phyloP scores from a whole-genome alignment of 2,888 invertebrate species.

The Acleris emargana region DNA sequence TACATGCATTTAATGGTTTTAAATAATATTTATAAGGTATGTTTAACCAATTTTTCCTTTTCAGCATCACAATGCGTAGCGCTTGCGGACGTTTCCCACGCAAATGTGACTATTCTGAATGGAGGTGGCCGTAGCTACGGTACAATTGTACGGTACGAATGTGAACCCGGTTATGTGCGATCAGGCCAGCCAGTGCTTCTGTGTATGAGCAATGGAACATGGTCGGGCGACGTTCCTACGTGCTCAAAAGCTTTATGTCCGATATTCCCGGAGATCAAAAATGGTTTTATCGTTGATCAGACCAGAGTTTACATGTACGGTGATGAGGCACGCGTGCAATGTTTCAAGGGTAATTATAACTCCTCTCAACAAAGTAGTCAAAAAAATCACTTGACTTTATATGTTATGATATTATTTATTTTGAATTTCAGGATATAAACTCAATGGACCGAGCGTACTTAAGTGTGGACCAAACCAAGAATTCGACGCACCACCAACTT shows the following conservation, averaged over 20 bases:
- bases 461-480: constrained; percentile 93
- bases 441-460: constrained; percentile 92
- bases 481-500: constrained; percentile 93
- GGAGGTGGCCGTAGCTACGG: constrained; percentile 97
- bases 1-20: neutral
- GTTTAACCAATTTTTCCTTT: constrained; percentile 40
- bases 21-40: neutral
- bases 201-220: constrained; percentile 97
- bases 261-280: constrained; percentile 90
- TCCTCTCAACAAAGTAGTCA: neutral
- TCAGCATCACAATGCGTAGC: constrained; percentile 95
- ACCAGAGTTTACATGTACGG: constrained; percentile 91
- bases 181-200: constrained; percentile 94
- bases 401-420: neutral
- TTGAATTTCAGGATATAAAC: constrained; percentile 87
- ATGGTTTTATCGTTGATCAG: constrained; percentile 93
- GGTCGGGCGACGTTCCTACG: constrained; percentile 95
- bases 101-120: constrained; percentile 93
- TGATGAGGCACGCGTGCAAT: constrained; percentile 96
- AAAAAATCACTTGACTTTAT: neutral
- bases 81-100: constrained; percentile 93
- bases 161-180: constrained; percentile 95
- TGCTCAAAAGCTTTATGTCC: constrained; percentile 91
- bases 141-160: constrained; percentile 95
- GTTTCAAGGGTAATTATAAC: constrained; percentile 86